Percentiles rank a stretch among this genome's conserved stretches.
Evolutionary conservation across 64 coral and sea anemone genomes (phyloP).

Genomic region (Montipora capricornis): DNA sequence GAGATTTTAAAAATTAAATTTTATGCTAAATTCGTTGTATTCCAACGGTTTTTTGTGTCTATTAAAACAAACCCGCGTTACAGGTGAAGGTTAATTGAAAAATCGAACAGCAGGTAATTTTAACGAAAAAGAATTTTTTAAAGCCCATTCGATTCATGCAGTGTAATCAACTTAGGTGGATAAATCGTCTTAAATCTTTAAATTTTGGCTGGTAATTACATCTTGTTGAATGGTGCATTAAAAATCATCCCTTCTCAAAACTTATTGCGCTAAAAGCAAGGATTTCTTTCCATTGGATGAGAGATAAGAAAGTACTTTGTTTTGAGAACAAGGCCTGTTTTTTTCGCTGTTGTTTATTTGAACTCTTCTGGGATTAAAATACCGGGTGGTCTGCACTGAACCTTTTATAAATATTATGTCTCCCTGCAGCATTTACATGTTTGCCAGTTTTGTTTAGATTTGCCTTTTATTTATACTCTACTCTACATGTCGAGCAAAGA

Average conservation of each 20-base stretch:
- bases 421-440: background rate
- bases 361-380: background rate
- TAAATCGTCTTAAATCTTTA: background rate
- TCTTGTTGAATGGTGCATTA: too few relatives aligned
- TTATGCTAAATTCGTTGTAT: background rate
- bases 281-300: background rate
- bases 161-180: background rate
- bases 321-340: background rate
- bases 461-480: background rate
- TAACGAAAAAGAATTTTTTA: background rate
- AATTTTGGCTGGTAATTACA: background rate
- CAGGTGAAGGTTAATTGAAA: conserved; percentile 8
- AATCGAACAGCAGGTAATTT: background rate
- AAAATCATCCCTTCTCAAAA: background rate
- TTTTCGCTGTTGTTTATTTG: background rate
- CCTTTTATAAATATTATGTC: background rate
- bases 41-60: background rate
- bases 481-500: too few relatives aligned
- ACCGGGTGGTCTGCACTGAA: conserved; percentile 1
- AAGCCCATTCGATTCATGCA: background rate
- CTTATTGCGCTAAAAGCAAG: background rate
- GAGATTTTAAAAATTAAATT: background rate
- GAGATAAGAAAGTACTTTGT: background rate
- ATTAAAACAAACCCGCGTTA: conserved; percentile 6
- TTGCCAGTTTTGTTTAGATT: background rate